Percentiles rank a stretch among this genome's conserved stretches.
Evolutionary conservation across 2,888 invertebrate genomes (phyloP).

Genomic region (Aleiodes leptofemur): DNA sequence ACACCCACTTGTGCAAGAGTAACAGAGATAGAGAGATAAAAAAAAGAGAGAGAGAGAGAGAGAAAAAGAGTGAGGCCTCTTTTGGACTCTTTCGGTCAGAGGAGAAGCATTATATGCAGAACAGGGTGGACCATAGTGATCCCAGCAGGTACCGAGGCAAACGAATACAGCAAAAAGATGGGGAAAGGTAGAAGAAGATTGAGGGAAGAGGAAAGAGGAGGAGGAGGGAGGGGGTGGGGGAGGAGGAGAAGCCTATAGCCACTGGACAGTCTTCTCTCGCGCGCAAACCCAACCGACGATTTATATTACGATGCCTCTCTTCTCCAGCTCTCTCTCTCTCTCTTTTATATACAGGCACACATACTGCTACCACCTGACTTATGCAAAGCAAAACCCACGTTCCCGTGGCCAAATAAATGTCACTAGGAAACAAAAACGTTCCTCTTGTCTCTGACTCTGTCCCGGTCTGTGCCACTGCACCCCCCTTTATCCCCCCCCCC

Average conservation of each 20-base stretch:
- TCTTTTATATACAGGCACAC: constrained; percentile 43
- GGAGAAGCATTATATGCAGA: constrained; percentile 73
- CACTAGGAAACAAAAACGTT: constrained; percentile 72
- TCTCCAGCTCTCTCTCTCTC: constrained; percentile 53
- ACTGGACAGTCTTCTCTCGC: constrained; percentile 67
- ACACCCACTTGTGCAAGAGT: background rate
- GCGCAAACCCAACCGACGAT: constrained; percentile 60
- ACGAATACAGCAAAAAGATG: constrained; percentile 38
- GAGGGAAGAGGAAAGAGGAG: constrained; percentile 41
- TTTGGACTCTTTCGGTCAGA: constrained; percentile 20
- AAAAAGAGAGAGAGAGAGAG: constrained; percentile 5
- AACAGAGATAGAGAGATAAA: constrained; percentile 2
- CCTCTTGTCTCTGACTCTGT: constrained; percentile 60
- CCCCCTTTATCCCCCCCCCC: constrained; percentile 46
- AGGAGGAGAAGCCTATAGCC: constrained; percentile 58
- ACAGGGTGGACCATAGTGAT: constrained; percentile 70
- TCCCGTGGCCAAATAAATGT: constrained; percentile 72
- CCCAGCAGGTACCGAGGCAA: constrained; percentile 49
- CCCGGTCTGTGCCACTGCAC: constrained; percentile 50
- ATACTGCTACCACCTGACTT: constrained; percentile 70
- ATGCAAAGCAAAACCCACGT: constrained; percentile 71
- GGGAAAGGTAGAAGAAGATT: constrained; percentile 16
- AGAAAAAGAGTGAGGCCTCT: constrained; percentile 11
- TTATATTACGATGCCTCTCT: constrained; percentile 69
- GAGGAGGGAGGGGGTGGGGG: constrained; percentile 52